phyloP scores from a whole-genome alignment of 92 coral and sea anemone species.

The Siderastrea radians region DNA sequence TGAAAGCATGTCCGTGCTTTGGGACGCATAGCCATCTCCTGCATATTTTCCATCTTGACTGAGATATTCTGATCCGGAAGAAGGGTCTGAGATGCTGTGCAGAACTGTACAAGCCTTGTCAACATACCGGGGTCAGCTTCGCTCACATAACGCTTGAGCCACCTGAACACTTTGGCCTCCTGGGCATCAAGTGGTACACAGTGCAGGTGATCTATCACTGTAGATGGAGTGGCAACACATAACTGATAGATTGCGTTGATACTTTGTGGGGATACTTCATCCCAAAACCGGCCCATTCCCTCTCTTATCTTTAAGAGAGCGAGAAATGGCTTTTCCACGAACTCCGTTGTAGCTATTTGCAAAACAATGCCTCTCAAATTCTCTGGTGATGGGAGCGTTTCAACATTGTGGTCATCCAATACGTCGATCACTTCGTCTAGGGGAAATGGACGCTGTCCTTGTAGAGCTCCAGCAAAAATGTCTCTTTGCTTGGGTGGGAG shows the following conservation, averaged over 20 bases:
- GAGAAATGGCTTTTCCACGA: conserved; percentile 52
- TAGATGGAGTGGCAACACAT: neutral
- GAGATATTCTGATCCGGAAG: conserved; percentile 39
- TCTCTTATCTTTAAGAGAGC: conserved; percentile 51
- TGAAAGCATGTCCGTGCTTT: conserved; percentile 59
- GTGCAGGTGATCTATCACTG: neutral
- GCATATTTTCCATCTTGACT: conserved; percentile 47
- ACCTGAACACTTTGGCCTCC: conserved; percentile 14
- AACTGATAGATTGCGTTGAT: conserved; percentile 16
- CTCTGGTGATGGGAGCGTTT: conserved; percentile 22
- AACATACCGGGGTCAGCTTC: conserved; percentile 33
- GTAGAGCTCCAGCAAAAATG: conserved; percentile 26
- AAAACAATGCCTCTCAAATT: conserved; percentile 31
- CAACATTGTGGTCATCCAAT: conserved; percentile 32
- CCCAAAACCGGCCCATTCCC: conserved; percentile 64
- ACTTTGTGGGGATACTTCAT: neutral
- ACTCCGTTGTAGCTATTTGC: conserved; percentile 42
- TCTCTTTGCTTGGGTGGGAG: conserved; percentile 34
- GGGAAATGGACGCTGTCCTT: conserved; percentile 17
- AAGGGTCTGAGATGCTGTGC: conserved; percentile 40
- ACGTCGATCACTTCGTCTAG: conserved; percentile 46
- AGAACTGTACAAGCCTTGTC: conserved; percentile 49
- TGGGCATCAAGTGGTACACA: neutral
- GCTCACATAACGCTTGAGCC: conserved; percentile 53
- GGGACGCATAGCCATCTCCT: conserved; percentile 46